Base-by-base conservation (phyloP, 2,888 invertebrate genomes). In the Brassicogethes aeneus region DNA sequence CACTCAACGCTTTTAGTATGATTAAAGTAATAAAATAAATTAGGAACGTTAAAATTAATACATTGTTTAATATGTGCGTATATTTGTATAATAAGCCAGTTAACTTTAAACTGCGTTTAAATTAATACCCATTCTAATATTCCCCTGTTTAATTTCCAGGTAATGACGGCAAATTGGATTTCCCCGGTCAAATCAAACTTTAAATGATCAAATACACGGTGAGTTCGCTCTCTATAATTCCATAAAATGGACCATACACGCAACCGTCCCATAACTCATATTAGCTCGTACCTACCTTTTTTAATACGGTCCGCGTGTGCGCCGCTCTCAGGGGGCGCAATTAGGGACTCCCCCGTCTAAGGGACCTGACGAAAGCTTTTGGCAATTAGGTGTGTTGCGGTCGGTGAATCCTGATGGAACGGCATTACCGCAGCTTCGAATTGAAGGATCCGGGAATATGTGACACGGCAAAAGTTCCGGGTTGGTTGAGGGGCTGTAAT, bases 321-420 rank as follows among this genome's bases (percentile, higher is more conserved):
- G 10, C 5, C 5, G 23, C 10, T 23, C 10, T 23, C 5, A 10
- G 23, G 42, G 40, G 41, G 42, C 45, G 55, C 60, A 62, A 65
- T 65, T 65, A 65, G 62, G 58, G 59, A 56, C 56, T 59, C 60
- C 61, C 56, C 46, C 17, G 48, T 45, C 44, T 53, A 54, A 56
- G 59, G 57, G 52, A 52, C 48, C 48, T 52, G 45, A 60, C 59
- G 62, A 65, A 63, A 65, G 65, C 65, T 64, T 65, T 64, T 59
- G 60, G 64, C 64, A 62, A 64, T 65, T 65, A 62, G 61, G 56
- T 23, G n/a, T 54, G 62, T 62, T 61, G 57, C 59, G 60, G 55
- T 57, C 56, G 56, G 48, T 55, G 51, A 51, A 54, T 55, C 45
- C 46, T 59, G 58, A 60, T 61, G 56, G 61, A 61, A 56, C 12